Evolutionary conservation across 1,140 invertebrate genomes (phyloP).

Genomic region (Cydia splendana): DNA sequence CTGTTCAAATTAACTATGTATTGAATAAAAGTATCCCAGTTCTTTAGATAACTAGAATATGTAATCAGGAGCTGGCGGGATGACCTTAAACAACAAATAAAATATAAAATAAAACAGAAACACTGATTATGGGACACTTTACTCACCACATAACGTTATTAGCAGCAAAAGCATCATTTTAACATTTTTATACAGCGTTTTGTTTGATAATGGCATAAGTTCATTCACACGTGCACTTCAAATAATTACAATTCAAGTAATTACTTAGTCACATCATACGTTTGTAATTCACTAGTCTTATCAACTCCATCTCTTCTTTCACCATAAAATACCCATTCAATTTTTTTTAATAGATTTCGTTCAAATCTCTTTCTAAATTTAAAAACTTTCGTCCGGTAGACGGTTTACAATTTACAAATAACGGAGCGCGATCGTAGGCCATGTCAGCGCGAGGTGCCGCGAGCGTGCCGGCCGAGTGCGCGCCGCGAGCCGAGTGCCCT

Average conservation of each 20-base stretch:
- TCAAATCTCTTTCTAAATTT: neutral
- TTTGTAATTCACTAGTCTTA: constrained; percentile 11
- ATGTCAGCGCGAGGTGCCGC: constrained; percentile 43
- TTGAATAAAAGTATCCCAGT: too few species aligned
- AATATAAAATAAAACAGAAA: neutral
- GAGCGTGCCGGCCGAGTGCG: constrained; percentile 47
- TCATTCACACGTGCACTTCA: constrained; percentile 48
- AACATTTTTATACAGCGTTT: constrained; percentile 38
- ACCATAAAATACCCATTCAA: neutral
- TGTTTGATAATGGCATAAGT: constrained; percentile 50
- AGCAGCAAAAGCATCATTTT: constrained; percentile 69
- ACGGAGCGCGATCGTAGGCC: constrained; percentile 57
- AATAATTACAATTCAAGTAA: constrained; percentile 18
- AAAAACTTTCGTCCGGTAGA: neutral
- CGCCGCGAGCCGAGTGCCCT: constrained; percentile 63
- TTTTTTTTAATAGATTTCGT: too few species aligned
- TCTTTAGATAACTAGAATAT: too few species aligned
- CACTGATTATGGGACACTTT: neutral
- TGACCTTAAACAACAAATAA: too few species aligned
- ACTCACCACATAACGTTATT: constrained; percentile 69
- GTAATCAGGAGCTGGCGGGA: too few species aligned
- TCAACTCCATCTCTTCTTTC: neutral
- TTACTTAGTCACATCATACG: constrained; percentile 8
- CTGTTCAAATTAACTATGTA: too few species aligned
- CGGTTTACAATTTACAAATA: constrained; percentile 38